A percentile compares a stretch with the other conserved stretches of the same genome.
These are phyloP conservation scores for Pseudorasbora parva DNA, from an alignment of 2,113 vertebrate genomes.

Conservation along the genomic window DNA sequence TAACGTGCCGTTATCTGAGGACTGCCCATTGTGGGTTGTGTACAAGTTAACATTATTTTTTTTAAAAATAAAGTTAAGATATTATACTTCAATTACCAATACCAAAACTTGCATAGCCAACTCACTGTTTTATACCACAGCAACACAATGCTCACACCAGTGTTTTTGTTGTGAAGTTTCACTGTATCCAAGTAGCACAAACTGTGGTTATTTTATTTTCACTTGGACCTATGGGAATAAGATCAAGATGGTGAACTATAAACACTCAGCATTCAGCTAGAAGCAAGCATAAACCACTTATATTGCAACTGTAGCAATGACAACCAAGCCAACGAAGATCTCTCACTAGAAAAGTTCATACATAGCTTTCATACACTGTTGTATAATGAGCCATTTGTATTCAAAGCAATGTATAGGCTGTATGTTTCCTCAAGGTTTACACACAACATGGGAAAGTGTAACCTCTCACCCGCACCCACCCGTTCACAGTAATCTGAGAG, in stretches of 20 bases:
- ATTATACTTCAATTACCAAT: background rate
- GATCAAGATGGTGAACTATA: background rate
- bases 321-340: background rate
- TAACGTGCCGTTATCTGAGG: background rate
- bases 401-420: conserved; percentile 5
- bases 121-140: background rate
- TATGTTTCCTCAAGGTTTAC: conserved; percentile 23
- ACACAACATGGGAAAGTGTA: conserved; percentile 2
- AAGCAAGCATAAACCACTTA: background rate
- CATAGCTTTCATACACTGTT: conserved; percentile 8
- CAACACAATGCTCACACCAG: too few relatives aligned
- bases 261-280: background rate
- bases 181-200: background rate
- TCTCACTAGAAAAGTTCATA: background rate
- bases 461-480: background rate
- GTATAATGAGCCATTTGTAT: background rate
- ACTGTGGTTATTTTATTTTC: background rate
- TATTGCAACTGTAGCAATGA: background rate
- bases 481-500: conserved; percentile 31
- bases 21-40: background rate
- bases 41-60: too few relatives aligned
- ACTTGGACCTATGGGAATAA: background rate
- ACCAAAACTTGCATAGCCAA: background rate
- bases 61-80: too few relatives aligned
- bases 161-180: background rate